Conservation (phyloP, 1,140 invertebrate genomes). For the Drosophila pachea region DNA sequence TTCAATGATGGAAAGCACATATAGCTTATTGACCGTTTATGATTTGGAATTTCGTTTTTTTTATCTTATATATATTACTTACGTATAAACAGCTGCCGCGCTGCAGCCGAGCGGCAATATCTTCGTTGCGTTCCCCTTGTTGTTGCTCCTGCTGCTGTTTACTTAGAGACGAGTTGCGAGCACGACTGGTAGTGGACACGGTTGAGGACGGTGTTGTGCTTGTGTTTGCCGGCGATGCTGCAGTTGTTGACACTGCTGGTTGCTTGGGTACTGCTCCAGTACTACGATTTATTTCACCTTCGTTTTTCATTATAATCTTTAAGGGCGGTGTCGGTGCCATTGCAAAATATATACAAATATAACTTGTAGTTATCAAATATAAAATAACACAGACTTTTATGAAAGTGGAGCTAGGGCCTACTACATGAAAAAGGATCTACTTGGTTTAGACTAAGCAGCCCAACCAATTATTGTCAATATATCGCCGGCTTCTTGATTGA, state of each 20-base stretch:
- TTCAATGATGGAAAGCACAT: background rate
- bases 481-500: too few species aligned
- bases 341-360: conserved; percentile 33
- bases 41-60: too few species aligned
- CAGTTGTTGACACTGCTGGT: conserved; percentile 14
- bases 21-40: too few species aligned
- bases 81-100: conserved; percentile 59
- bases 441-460: background rate
- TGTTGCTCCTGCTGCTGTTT: conserved; percentile 54
- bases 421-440: background rate
- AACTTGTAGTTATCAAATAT: conserved; percentile 23
- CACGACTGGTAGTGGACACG: conserved; percentile 34
- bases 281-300: conserved; percentile 32
- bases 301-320: conserved; percentile 49
- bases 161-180: conserved; percentile 27
- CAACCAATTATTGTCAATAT: background rate
- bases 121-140: conserved; percentile 51
- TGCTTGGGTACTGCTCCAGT: conserved; percentile 55
- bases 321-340: conserved; percentile 57
- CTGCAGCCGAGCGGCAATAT: conserved; percentile 58
- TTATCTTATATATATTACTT: conserved; percentile 24
- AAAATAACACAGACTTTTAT: conserved; percentile 16
- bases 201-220: conserved; percentile 38
- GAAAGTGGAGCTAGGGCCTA: background rate
- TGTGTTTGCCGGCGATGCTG: conserved; percentile 50